phyloP scores from a whole-genome alignment of 2,797 vertebrate species.

The Pipistrellus pygmaeus region DNA sequence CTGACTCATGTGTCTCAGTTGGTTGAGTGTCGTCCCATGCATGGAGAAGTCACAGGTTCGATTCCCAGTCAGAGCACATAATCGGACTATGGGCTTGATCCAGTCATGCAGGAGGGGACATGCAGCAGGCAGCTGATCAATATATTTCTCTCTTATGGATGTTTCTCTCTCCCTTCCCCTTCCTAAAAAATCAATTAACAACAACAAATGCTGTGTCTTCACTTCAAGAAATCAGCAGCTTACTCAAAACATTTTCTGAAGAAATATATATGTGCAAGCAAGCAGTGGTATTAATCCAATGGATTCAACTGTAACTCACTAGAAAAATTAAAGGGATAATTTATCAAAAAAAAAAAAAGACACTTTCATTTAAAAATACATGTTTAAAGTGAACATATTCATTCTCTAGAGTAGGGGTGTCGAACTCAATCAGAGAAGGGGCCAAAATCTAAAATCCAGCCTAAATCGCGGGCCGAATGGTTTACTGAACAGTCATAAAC shows the following conservation, averaged over 20 bases:
- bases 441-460: too few species aligned
- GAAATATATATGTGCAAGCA: slow-evolving; percentile 14
- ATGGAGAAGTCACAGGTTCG: neutral
- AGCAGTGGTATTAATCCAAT: slow-evolving; percentile 53
- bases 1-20: neutral
- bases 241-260: slow-evolving; percentile 59
- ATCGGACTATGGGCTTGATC: neutral
- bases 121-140: neutral
- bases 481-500: too few species aligned
- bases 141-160: neutral
- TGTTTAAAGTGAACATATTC: neutral
- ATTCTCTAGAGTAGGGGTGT: neutral
- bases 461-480: too few species aligned
- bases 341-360: neutral
- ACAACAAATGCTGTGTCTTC: neutral
- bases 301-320: slow-evolving; percentile 36
- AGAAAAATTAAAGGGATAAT: slow-evolving; percentile 38
- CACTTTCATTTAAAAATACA: slow-evolving; percentile 23
- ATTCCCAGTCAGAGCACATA: neutral
- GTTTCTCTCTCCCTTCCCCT: neutral
- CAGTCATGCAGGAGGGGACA: neutral
- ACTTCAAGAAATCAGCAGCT: slow-evolving; percentile 58
- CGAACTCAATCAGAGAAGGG: too few species aligned
- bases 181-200: neutral
- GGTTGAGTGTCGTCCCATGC: neutral